A percentile compares a stretch with the other conserved stretches of the same genome.
Conservation (phyloP, 2,888 invertebrate genomes). For the Willowsia nigromaculata region DNA sequence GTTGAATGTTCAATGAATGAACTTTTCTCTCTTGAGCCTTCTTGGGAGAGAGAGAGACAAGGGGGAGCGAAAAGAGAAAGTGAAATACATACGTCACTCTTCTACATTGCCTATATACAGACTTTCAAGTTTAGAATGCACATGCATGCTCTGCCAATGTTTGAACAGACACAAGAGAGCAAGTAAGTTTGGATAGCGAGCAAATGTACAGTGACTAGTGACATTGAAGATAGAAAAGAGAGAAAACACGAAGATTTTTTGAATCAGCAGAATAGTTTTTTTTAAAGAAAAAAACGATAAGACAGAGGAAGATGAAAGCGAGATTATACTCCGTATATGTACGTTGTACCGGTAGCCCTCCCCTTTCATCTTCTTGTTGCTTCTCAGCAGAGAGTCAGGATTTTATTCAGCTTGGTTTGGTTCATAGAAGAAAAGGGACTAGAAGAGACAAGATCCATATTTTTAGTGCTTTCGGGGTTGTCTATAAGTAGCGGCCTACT, state of each 20-base stretch:
- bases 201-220: slow-evolving; percentile 7
- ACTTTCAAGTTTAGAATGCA: neutral
- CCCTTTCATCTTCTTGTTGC: neutral
- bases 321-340: neutral
- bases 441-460: neutral
- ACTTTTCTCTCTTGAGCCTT: neutral
- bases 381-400: neutral
- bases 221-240: neutral
- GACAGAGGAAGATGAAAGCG: neutral
- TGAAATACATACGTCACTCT: slow-evolving; percentile 22
- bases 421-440: neutral
- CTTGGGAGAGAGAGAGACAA: neutral
- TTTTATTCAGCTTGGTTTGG: neutral
- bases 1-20: neutral
- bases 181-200: neutral
- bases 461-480: neutral
- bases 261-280: slow-evolving; percentile 3
- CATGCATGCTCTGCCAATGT: slow-evolving; percentile 12
- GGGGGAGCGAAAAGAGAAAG: neutral
- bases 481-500: neutral
- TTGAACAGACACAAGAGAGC: neutral
- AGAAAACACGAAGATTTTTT: neutral
- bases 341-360: neutral
- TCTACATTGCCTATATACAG: neutral
- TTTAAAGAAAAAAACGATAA: neutral